Evolutionary conservation across 2,888 invertebrate species (phyloP).

Genomic region (Tipula vernalis): DNA sequence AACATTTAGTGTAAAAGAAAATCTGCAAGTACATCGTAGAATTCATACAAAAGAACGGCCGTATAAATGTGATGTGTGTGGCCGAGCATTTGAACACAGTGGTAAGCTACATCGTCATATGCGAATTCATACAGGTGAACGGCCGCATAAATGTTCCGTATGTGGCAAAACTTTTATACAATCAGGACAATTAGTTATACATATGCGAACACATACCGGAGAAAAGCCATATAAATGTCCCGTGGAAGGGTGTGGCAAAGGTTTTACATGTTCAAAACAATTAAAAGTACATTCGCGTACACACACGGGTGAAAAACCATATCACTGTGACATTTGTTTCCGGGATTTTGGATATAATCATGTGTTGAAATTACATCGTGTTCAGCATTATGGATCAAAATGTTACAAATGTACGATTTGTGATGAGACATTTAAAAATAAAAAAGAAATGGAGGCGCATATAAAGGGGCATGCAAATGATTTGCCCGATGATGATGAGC

Average conservation of each 20-base stretch:
- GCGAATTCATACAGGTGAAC: constrained; percentile 77
- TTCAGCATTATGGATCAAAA: constrained; percentile 83
- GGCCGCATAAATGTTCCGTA: constrained; percentile 78
- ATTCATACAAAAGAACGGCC: constrained; percentile 88
- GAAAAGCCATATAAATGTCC: constrained; percentile 78
- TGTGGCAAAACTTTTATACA: constrained; percentile 86
- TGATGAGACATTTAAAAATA: constrained; percentile 80
- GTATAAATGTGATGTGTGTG: constrained; percentile 79
- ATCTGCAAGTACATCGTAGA: constrained; percentile 75
- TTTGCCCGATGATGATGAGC: constrained; percentile 40
- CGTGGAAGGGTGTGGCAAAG: constrained; percentile 73
- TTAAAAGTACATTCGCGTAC: constrained; percentile 77
- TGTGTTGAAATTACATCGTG: constrained; percentile 76
- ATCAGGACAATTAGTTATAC: constrained; percentile 81
- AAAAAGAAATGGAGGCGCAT: constrained; percentile 83
- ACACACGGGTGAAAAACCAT: constrained; percentile 83
- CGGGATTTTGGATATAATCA: constrained; percentile 87
- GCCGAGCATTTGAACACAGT: constrained; percentile 80
- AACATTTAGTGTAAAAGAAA: constrained; percentile 86
- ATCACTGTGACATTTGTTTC: constrained; percentile 82
- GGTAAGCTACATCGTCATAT: constrained; percentile 84
- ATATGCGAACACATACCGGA: constrained; percentile 79
- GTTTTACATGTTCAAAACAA: constrained; percentile 85
- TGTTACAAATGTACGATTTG: constrained; percentile 88
- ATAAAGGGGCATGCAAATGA: constrained; percentile 63